Base-by-base conservation (phyloP, 2,888 invertebrate species). In the Pimpla rufipes region DNA sequence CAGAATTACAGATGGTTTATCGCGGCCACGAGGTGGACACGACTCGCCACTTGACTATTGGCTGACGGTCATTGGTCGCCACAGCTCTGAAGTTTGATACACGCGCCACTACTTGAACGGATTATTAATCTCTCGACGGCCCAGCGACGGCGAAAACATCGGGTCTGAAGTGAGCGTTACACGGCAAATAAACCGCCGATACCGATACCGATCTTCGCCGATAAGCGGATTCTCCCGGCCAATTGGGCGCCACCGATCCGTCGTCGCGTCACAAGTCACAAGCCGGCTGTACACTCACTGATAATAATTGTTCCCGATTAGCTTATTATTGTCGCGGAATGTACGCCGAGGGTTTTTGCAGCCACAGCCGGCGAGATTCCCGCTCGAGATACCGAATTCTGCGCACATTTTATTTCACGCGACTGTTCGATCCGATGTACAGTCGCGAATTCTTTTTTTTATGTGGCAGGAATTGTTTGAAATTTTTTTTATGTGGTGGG, bases 61-160 rank as follows among this genome's bases (percentile, higher is more conserved):
- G 29, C 47, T 35, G 35, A 4, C 11, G 47, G 37, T 45, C 73
- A 67, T 71, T 13, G 42, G 21, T 67, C 18, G 35, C 50, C 35
- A 50, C 37, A 42, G 52, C 40, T 71, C 83, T 80, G 80, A 83
- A 80, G 83, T 80, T 83, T 80, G 83, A 80, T 68, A 74, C 80
- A 80, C 83, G 83, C 80, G 83, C 47, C 13, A 4, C 59, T 62
- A 52, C 73, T 83, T 80, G 76, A 73, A 50, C 11, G 21, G 21
- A 55, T 10, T 21, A 55, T 10, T 21, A 55, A 55, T 23, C 23
- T 55, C 52, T 47, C 47, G 47, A 1, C 16, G 47, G n/a, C 47
- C 6, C n/a, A 6, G 47, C 59, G n/a, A n/a, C n/a, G n/a, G 40
- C 21, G 47, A 29, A 47, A 66, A 47, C 50, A 40, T 62, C 21